Base-by-base conservation (phyloP, 1,140 invertebrate species). In the Holcopasites calliopsidis region DNA sequence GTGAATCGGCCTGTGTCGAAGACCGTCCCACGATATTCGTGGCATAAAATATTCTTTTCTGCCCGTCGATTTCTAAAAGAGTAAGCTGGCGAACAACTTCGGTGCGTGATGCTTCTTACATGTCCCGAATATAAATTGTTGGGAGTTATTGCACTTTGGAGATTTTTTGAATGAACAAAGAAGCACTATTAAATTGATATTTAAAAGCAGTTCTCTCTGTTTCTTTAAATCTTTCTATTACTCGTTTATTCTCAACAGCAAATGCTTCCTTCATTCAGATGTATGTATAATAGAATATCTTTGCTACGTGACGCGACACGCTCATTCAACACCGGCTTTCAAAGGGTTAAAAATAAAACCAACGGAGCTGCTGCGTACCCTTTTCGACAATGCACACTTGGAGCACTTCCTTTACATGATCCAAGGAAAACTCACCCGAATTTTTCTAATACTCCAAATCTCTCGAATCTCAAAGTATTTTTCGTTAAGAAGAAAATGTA, bases 281-380 rank as follows among this genome's bases (percentile, higher is more conserved):
- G n/a, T n/a, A n/a, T n/a, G n/a, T n/a, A 52, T n/a, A 52, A 66
- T 68, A 55, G 42, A 68, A 28, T 40, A 68, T 54, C 65, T 55
- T 26, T 13, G 23, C 10, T 55, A 11, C 35, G 50, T 54, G 50
- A 68, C 35, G 23, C 23, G 35, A n/a, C 33, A 40, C 35, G 54
- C 18, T 35, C 50, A 68, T 42, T 68, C 49, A 55, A 13, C 65
- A 3, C 13, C 65, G 2, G 23, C 23, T 55, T 55, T 55, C 50
- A 66, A 68, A 55, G 35, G 50, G 65, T 68, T 42, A 68, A 68
- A 55, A 68, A 68, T 68, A 55, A 68, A 68, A 7, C 31, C 38
- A 7, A 26, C 16, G 5, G 49, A 35, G 31, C 4, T 31, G 31
- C 16, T 26, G 47, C 33, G 16, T 50, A 28, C 49, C 40, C 58